Conservation (phyloP, 2,888 invertebrate species). For the Heliconius cydno region DNA sequence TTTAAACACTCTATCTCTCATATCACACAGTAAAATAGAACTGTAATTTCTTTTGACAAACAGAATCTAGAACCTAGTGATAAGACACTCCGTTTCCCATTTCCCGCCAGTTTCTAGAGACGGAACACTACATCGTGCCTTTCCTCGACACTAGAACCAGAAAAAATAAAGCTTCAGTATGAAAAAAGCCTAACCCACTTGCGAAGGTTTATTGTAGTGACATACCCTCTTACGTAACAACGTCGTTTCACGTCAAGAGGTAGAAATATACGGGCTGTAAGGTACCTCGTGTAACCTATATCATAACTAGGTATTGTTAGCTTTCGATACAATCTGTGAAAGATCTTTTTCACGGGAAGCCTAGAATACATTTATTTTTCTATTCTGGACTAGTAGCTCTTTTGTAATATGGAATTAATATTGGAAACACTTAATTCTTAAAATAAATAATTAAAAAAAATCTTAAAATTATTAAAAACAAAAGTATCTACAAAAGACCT, state of each 20-base stretch:
- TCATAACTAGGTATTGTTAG: slow-evolving; percentile 42
- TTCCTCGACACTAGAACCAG: neutral
- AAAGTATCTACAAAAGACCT: too few relatives aligned
- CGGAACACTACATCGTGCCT: neutral
- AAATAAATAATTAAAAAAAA: neutral
- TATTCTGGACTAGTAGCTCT: neutral
- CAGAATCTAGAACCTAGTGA: neutral
- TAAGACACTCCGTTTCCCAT: neutral
- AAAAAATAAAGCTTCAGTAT: slow-evolving; percentile 14
- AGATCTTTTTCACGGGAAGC: neutral
- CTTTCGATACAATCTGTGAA: slow-evolving; percentile 7
- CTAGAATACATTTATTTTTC: neutral
- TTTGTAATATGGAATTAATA: too few relatives aligned
- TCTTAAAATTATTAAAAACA: too few relatives aligned
- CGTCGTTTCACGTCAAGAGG: slow-evolving; percentile 28
- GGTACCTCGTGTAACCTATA: slow-evolving; percentile 18
- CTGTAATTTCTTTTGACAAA: too few relatives aligned
- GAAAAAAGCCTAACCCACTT: slow-evolving; percentile 26
- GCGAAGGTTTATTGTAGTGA: slow-evolving; percentile 35
- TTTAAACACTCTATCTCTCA: neutral
- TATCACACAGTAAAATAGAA: too few relatives aligned
- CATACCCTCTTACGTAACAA: slow-evolving; percentile 37
- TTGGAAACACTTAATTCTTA: too few relatives aligned
- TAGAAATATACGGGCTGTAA: slow-evolving; percentile 24
- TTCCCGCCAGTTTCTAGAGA: neutral